Conservation (phyloP, 2,888 invertebrate genomes). For the Chironomus tentans region DNA sequence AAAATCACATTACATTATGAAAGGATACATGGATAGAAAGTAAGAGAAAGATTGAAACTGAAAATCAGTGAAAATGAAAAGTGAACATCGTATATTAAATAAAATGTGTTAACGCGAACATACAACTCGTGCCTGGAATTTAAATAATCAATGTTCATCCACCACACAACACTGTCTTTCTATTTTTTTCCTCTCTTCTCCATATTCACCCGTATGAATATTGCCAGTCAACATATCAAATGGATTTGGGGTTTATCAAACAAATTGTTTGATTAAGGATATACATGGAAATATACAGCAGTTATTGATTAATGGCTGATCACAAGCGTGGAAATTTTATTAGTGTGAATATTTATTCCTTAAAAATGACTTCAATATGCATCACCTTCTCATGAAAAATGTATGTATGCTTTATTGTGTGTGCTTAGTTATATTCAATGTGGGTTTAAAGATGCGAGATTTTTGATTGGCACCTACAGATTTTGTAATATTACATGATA, state of each 20-base stretch:
- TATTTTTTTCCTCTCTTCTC: background rate
- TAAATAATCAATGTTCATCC: constrained; percentile 15
- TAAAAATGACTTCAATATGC: no score
- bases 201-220: background rate
- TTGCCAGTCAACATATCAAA: background rate
- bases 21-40: no score
- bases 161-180: background rate
- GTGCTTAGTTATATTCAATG: background rate
- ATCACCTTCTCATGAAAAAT: no score
- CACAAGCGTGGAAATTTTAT: no score
- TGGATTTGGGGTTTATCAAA: background rate
- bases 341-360: no score
- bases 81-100: constrained; percentile 12
- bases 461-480: constrained; percentile 24
- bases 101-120: constrained; percentile 18
- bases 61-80: background rate
- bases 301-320: no score
- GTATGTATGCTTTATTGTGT: no score
- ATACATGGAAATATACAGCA: background rate
- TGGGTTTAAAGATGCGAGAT: background rate
- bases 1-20: background rate
- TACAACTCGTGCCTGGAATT: constrained; percentile 13
- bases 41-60: background rate
- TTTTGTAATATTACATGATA: background rate
- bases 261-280: background rate